Evolutionary conservation across 2,797 vertebrate genomes (phyloP), one percentile per base, ranked within the genome.

Genomic region (Parauchenoglanis punctatus): DNA sequence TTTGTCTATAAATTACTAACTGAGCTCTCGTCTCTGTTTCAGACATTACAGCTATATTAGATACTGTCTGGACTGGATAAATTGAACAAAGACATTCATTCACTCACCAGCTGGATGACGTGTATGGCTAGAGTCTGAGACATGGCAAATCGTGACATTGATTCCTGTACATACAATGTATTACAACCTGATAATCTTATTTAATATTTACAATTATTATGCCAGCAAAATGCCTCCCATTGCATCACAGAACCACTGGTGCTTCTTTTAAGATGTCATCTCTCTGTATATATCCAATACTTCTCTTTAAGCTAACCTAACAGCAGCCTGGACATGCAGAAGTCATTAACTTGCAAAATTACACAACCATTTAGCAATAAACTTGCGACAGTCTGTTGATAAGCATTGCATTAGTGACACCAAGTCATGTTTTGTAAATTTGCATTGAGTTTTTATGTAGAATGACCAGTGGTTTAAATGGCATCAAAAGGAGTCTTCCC

Each of bases 61-160:
- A 95, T 91, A 86, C 65, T 83, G 90, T 91, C 92, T 94, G 92
- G 81, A 91, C 92, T 94, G 93, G 58, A 70, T 88, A 87, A 52
- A 88, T 46, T 90, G 76, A 88, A 92, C 88, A 93, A 18, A 85
- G 28, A 46, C 81, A 58, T 88, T 83, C 56, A n/a, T n/a, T 65
- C 7, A 23, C 23, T 85, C 44, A 83, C n/a, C 76, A 67, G 25
- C 28, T 49, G 49, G 31, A n/a, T 81, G 63, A 72, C 54, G 52
- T 25, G 10, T 52, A 52, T 56, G 75, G 12, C 17, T 54, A 54
- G 61, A 23, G 13, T 28, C 17, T 31, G 10, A 70, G 72, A 72
- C 75, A 5, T 49, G 44, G 20, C 13, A 52, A 67, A 83, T 52
- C 1, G 7, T 5, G 28, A 28, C 7, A 49, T 67, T 58, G 44